A percentile compares a stretch with the other conserved stretches of the same genome.
Conservation (phyloP, 2,113 vertebrate genomes). For the Hucho hucho region DNA sequence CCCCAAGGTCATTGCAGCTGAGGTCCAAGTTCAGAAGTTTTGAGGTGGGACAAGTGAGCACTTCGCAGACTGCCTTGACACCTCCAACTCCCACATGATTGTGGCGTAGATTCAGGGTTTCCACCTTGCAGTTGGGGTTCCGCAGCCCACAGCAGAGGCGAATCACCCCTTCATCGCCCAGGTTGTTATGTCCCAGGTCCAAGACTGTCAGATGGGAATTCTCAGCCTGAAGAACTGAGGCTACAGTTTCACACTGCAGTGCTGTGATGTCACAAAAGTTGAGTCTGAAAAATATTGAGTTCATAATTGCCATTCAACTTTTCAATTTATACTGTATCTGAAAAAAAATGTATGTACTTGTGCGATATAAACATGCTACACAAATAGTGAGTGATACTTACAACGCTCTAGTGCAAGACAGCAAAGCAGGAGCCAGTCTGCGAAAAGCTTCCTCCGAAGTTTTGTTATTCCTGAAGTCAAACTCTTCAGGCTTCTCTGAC, state of each 20-base stretch:
- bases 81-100: neutral
- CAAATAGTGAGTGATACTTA: neutral
- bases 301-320: neutral
- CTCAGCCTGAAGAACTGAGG: neutral
- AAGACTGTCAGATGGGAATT: neutral
- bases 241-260: neutral
- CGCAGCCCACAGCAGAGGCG: neutral
- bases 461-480: conserved; percentile 14
- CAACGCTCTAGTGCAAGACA: neutral
- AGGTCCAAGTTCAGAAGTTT: neutral
- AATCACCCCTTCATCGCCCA: neutral
- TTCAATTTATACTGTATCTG: too few species aligned
- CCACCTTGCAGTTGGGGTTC: conserved; percentile 4
- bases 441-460: neutral
- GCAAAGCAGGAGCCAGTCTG: conserved; percentile 5
- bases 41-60: neutral
- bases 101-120: neutral
- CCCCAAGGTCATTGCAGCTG: conserved; percentile 2
- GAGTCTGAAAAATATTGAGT: neutral
- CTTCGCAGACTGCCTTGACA: neutral
- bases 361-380: neutral
- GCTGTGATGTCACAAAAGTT: neutral
- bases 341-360: neutral
- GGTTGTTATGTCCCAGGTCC: neutral
- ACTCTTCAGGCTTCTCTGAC: conserved; percentile 3